Conservation (phyloP, 1,140 invertebrate species). For the Gryllus bimaculatus region DNA sequence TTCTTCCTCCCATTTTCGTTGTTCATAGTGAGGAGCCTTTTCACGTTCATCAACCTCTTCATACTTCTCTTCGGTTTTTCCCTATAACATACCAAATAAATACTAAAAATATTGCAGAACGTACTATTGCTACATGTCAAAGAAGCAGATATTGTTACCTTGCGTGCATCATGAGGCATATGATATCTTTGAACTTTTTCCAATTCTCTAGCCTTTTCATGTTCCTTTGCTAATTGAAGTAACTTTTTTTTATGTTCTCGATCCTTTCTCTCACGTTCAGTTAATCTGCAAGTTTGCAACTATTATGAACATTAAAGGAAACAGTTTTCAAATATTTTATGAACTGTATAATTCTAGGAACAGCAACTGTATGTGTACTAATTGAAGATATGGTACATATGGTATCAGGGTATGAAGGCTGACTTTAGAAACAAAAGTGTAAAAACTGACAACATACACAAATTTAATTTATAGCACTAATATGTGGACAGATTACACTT, state of each 20-base stretch:
- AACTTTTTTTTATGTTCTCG: constrained; percentile 87
- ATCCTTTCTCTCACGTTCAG: constrained; percentile 72
- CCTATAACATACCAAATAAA: neutral
- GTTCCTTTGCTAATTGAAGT: constrained; percentile 84
- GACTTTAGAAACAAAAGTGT: no score
- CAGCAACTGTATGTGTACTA: no score
- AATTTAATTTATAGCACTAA: no score
- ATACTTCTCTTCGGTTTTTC: constrained; percentile 52
- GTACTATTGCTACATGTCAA: neutral
- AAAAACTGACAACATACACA: no score
- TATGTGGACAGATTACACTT: no score
- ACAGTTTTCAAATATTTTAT: neutral
- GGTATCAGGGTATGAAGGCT: no score
- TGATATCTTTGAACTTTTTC: constrained; percentile 88
- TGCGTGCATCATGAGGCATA: constrained; percentile 77
- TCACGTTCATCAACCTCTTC: constrained; percentile 82
- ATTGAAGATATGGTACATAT: no score
- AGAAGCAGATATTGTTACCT: constrained; percentile 30
- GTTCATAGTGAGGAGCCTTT: constrained; percentile 81
- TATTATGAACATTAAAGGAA: neutral
- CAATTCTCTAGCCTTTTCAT: constrained; percentile 85
- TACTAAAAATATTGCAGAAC: no score
- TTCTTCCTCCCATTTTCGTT: constrained; percentile 97
- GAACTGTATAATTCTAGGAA: neutral
- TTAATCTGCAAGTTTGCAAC: constrained; percentile 54